These are phyloP conservation scores for Strigamia crassipes DNA, from an alignment of 2,888 invertebrate species.

Conservation along the genomic window DNA sequence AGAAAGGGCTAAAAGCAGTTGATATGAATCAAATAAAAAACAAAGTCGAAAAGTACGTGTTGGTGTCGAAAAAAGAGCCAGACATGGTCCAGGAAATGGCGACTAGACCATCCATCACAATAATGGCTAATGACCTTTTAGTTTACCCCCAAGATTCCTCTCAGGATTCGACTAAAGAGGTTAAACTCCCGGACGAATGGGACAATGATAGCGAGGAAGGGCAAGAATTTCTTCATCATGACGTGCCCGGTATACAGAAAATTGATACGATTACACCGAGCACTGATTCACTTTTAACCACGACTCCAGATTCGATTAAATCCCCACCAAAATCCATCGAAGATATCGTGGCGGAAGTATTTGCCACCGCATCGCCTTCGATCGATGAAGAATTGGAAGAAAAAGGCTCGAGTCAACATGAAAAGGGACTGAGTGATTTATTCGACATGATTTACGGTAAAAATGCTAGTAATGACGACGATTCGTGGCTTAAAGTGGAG, in stretches of 20 bases:
- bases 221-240: background rate
- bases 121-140: background rate
- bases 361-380: background rate
- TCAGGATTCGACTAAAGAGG: background rate
- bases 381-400: background rate
- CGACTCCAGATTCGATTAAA: background rate
- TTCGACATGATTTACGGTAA: background rate
- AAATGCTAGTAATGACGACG: background rate
- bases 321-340: background rate
- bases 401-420: background rate
- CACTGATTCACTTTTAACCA: background rate
- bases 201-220: background rate
- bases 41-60: conserved; percentile 19
- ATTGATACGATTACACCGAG: background rate
- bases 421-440: background rate
- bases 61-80: conserved; percentile 11
- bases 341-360: conserved; percentile 13
- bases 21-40: background rate
- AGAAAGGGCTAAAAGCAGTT: background rate
- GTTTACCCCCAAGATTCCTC: background rate
- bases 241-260: background rate
- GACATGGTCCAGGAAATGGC: background rate
- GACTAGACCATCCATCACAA: background rate
- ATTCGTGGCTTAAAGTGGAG: background rate
- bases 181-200: background rate